These are phyloP conservation scores for Mycteria americana DNA, from an alignment of 2,797 vertebrate genomes.

Conservation along the genomic window DNA sequence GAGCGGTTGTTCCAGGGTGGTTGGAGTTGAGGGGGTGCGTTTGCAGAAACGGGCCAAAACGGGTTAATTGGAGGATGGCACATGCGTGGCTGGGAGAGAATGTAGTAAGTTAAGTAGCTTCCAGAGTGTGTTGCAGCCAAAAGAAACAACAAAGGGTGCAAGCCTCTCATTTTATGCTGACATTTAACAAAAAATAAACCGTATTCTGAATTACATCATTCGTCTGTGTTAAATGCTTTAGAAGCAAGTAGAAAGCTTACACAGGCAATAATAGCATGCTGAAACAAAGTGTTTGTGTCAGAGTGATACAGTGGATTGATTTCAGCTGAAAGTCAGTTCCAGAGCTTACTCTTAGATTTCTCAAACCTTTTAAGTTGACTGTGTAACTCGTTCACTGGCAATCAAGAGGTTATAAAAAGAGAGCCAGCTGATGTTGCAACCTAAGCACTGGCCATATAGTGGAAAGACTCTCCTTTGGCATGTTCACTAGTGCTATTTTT, in stretches of 20 bases:
- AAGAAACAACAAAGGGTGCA: neutral
- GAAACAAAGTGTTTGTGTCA: neutral
- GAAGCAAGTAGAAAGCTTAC: neutral
- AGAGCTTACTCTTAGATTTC: neutral
- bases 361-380: neutral
- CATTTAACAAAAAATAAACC: neutral
- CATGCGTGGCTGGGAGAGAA: neutral
- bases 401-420: constrained; percentile 51
- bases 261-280: neutral
- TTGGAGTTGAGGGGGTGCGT: neutral
- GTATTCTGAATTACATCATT: neutral
- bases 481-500: constrained; percentile 68
- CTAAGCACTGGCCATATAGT: constrained; percentile 42
- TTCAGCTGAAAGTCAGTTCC: neutral
- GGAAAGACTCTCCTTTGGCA: constrained; percentile 61
- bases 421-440: constrained; percentile 65
- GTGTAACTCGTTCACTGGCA: neutral
- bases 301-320: neutral
- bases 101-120: neutral
- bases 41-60: neutral
- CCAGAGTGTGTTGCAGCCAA: neutral
- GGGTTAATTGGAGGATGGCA: neutral
- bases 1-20: neutral
- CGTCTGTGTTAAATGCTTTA: neutral
- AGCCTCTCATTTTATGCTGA: constrained; percentile 6